Conservation (phyloP, 2,113 vertebrate species). For the Mus spicilegus region DNA sequence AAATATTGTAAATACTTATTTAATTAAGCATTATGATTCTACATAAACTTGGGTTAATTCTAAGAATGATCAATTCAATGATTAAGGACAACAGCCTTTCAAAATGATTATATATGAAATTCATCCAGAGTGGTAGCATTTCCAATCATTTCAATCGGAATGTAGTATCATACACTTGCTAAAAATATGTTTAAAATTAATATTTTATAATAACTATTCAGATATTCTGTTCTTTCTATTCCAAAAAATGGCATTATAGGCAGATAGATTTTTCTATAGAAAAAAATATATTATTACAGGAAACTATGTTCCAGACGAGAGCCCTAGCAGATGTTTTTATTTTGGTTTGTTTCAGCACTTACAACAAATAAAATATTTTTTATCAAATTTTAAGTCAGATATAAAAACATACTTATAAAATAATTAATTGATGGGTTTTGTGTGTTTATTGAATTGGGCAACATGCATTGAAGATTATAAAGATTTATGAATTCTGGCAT, state of each 20-base stretch:
- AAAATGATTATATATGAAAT: constrained; percentile 51
- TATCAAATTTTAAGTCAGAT: constrained; percentile 27
- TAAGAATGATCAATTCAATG: constrained; percentile 28
- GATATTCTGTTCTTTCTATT: constrained; percentile 53
- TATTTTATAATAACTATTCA: constrained; percentile 35
- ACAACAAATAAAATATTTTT: constrained; percentile 34
- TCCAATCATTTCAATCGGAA: constrained; percentile 59
- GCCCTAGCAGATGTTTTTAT: constrained; percentile 1
- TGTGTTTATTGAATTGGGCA: constrained; percentile 12
- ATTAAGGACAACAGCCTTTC: constrained; percentile 53
- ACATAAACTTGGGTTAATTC: constrained; percentile 46
- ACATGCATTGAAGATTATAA: background rate
- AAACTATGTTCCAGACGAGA: constrained; percentile 34
- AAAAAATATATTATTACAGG: constrained; percentile 46
- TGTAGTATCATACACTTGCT: background rate
- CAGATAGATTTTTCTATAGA: background rate
- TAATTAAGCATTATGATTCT: constrained; percentile 44
- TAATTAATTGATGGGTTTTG: background rate
- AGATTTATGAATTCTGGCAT: constrained; percentile 33
- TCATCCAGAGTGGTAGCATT: background rate
- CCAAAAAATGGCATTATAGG: background rate
- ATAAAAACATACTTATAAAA: background rate
- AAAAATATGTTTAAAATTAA: constrained; percentile 39
- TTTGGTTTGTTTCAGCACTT: constrained; percentile 53
- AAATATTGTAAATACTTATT: constrained; percentile 26